Conservation (phyloP, 2,797 vertebrate species). For the Astyanax mexicanus region DNA sequence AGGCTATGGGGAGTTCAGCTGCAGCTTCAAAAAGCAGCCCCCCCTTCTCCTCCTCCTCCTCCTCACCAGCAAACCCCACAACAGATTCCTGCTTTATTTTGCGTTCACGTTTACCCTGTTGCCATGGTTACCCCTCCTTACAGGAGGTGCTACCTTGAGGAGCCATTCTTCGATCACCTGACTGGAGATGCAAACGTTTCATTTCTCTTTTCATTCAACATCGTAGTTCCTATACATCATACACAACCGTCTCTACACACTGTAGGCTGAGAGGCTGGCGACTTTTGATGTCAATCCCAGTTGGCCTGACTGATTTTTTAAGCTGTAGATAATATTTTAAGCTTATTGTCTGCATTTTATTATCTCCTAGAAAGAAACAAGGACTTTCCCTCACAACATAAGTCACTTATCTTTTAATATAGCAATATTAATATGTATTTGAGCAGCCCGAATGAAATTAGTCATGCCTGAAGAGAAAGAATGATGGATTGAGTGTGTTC, state of each 20-base stretch:
- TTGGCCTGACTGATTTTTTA: neutral
- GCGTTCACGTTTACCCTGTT: slow-evolving; percentile 80
- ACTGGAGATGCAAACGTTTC: slow-evolving; percentile 67
- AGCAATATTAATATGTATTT: slow-evolving; percentile 13
- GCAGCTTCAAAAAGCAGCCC: slow-evolving; percentile 45
- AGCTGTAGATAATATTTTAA: slow-evolving; percentile 12
- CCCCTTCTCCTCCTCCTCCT: slow-evolving; percentile 18
- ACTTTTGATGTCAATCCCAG: neutral
- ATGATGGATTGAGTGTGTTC: slow-evolving; percentile 10
- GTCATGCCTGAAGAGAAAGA: slow-evolving; percentile 28
- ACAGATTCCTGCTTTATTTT: slow-evolving; percentile 76
- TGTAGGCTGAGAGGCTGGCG: neutral
- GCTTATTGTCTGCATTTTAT: neutral
- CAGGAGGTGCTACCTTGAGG: slow-evolving; percentile 77
- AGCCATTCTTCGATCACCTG: slow-evolving; percentile 80
- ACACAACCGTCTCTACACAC: neutral
- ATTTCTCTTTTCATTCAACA: slow-evolving; percentile 54
- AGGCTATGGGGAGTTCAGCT: slow-evolving; percentile 42
- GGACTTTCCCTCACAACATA: neutral
- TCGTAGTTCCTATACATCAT: neutral
- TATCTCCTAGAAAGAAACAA: neutral
- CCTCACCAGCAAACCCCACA: slow-evolving; percentile 55
- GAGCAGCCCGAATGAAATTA: slow-evolving; percentile 27
- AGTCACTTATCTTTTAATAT: slow-evolving; percentile 24
- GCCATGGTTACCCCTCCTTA: slow-evolving; percentile 72